These are phyloP conservation scores for Lucilia sericata DNA, from an alignment of 1,140 invertebrate genomes.

Conservation along the genomic window DNA sequence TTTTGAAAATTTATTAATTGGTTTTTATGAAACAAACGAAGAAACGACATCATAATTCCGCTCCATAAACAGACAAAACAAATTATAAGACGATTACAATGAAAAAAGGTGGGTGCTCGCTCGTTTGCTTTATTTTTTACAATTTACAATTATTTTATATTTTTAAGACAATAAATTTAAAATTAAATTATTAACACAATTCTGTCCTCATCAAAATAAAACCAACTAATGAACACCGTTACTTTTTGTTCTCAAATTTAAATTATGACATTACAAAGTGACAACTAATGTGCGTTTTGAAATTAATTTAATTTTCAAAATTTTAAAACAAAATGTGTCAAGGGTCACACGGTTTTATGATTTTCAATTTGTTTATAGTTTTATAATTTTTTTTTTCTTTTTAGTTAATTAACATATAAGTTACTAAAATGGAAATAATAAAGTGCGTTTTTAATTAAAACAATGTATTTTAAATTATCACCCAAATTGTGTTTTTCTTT, in stretches of 20 bases:
- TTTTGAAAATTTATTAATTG: constrained; percentile 44
- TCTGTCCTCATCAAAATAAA: background rate
- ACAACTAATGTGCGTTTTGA: background rate
- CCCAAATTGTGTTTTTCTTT: background rate
- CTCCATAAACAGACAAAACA: background rate
- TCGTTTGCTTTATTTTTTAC: background rate
- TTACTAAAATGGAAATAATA: background rate
- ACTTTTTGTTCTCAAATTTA: background rate
- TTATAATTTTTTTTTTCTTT: background rate
- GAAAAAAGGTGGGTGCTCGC: background rate
- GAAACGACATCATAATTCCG: background rate
- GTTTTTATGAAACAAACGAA: constrained; percentile 12
- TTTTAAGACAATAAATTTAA: background rate
- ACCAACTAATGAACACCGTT: background rate
- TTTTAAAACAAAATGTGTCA: background rate
- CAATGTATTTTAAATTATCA: background rate
- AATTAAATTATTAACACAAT: background rate
- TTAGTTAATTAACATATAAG: constrained; percentile 11
- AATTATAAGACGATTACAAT: constrained; percentile 45
- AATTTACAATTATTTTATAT: background rate
- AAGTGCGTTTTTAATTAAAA: background rate
- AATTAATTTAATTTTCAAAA: background rate
- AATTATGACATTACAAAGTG: background rate
- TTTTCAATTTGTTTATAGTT: background rate
- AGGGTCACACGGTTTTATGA: constrained; percentile 23